Evolutionary conservation across 2,888 invertebrate genomes (phyloP).

Genomic region (Tenthredo amoena): DNA sequence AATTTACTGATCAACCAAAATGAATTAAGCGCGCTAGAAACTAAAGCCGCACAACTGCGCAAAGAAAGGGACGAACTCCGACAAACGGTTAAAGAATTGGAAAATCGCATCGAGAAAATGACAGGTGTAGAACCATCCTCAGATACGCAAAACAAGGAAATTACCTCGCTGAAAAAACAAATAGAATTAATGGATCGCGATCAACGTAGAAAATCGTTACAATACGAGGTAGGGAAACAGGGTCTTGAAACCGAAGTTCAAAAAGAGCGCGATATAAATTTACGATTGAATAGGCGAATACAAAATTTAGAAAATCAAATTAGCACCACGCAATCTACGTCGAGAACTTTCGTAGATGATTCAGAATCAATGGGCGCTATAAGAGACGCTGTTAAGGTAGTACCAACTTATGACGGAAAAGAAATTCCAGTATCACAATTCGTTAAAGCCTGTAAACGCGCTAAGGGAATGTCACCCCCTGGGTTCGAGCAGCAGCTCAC

Average conservation of each 20-base stretch:
- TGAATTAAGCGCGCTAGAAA: too few relatives aligned
- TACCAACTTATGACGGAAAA: conserved; percentile 5
- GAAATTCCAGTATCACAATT: neutral
- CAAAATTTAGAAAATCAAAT: neutral
- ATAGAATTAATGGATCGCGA: neutral
- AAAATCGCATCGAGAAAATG: too few relatives aligned
- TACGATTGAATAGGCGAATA: neutral
- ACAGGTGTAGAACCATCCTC: too few relatives aligned
- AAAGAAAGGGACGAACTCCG: too few relatives aligned
- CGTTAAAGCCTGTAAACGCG: neutral
- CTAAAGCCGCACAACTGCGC: too few relatives aligned
- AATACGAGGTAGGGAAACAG: too few relatives aligned
- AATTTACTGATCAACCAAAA: too few relatives aligned
- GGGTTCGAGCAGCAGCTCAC: neutral
- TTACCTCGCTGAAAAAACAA: neutral
- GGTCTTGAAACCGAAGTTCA: too few relatives aligned
- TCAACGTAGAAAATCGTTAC: too few relatives aligned
- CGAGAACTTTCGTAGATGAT: neutral
- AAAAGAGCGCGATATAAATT: neutral
- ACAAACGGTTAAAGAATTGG: too few relatives aligned
- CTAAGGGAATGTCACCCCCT: neutral
- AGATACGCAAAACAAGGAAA: too few relatives aligned
- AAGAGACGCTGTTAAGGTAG: neutral
- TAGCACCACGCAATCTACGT: neutral
- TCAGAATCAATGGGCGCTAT: neutral